phyloP scores from a whole-genome alignment of 2,888 invertebrate genomes.

The Lasioglossum villosulum region DNA sequence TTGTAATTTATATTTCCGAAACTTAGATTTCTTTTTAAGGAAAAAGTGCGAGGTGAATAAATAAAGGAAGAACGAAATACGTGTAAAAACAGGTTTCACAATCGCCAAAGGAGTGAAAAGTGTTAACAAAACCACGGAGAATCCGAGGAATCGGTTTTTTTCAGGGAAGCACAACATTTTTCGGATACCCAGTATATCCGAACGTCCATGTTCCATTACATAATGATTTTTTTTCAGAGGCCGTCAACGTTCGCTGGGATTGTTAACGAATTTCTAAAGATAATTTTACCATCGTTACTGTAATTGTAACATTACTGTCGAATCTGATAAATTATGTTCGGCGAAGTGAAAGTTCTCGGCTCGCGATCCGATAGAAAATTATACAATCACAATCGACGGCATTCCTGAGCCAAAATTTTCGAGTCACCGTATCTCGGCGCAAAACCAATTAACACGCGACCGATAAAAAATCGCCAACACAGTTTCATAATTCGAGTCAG shows the following conservation, averaged over 20 bases:
- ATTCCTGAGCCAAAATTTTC: background rate
- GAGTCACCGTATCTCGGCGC: background rate
- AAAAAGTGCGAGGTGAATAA: no score
- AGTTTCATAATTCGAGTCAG: background rate
- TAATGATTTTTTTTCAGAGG: background rate
- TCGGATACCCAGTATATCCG: background rate
- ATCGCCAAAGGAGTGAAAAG: no score
- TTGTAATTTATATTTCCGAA: no score
- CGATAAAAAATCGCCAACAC: background rate
- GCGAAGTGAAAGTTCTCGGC: conserved; percentile 2
- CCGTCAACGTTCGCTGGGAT: background rate
- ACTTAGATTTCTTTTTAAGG: no score
- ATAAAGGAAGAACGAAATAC: no score
- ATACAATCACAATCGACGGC: background rate
- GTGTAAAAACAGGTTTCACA: no score
- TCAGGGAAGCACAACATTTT: no score
- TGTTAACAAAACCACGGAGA: no score
- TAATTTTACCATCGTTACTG: background rate
- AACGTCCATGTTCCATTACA: background rate
- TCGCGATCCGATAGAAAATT: background rate
- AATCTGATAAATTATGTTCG: background rate
- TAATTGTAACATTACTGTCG: background rate
- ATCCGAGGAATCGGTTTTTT: no score
- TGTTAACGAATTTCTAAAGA: background rate
- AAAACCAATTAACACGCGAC: background rate